Evolutionary conservation across 2,113 vertebrate genomes (phyloP).

Genomic region (Oriolus oriolus): DNA sequence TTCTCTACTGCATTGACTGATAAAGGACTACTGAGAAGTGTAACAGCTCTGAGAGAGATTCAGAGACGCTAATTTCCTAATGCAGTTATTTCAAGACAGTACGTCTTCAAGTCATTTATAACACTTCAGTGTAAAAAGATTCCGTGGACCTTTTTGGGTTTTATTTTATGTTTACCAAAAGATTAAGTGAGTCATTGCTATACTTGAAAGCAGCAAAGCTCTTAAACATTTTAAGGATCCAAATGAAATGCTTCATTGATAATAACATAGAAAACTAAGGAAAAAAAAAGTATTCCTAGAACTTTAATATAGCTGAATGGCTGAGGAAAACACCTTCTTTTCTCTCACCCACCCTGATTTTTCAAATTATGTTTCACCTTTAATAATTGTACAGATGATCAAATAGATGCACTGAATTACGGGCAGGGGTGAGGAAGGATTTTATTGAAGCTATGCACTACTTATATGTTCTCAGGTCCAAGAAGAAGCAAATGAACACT

Average conservation of each 20-base stretch:
- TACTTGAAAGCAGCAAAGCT: neutral
- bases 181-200: neutral
- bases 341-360: rapidly evolving
- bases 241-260: neutral
- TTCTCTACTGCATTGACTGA: neutral
- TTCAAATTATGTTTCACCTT: neutral
- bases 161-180: neutral
- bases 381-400: neutral
- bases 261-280: neutral
- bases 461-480: neutral
- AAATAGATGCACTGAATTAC: neutral
- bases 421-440: neutral
- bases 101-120: neutral
- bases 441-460: neutral
- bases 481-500: neutral
- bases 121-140: neutral
- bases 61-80: neutral
- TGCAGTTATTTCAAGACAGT: neutral
- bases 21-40: neutral
- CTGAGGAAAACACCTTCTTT: neutral
- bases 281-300: neutral
- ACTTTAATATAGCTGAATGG: neutral
- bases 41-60: neutral
- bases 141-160: neutral
- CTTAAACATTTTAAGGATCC: neutral